Base-by-base conservation (phyloP, 2,113 vertebrate genomes). In the Stigmatopora argus region DNA sequence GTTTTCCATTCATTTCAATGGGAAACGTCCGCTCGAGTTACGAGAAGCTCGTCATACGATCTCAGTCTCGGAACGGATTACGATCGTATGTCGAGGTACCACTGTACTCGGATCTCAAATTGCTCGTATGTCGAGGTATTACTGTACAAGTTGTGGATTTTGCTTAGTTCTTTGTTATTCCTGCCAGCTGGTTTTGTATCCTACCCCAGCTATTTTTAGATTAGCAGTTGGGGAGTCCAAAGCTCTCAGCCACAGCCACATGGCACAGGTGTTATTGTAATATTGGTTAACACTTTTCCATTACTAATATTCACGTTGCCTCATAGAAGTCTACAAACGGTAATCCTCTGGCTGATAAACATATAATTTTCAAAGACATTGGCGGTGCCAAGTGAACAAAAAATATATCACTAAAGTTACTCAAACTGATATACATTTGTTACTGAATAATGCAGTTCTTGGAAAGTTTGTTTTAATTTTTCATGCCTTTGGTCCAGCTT, bases 161-260 rank as follows among this genome's bases (percentile, higher is more conserved):
- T 77, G 74, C 82, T 66, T 51, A 47, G 61, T 69, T 82, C 71
- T 80, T 79, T 82, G 81, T 86, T 80, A 73, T 75, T 73, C 61
- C 62, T 78, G 77, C 78, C 85, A 76, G 71, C 77, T 66, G 80
- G 82, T 77, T 76, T 76, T 72, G 70, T 72, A 68, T 64, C 65
- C 74, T 72, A 78, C 70, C 73, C 66, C 77, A 71, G 73, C 76
- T 75, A 89, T 89, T 87, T 88, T 89, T 91, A 88, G 85, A 83
- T 80, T 72, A 85, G 83, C 72, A 70, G 80, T 70, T 77, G 62
- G 72, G 67, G 79, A 85, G 74, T 77, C 53, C 56, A 83, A 47
- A 74, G 75, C 80, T 84, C 80, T 82, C 73, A 38, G 64, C 73
- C 67, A 77, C 68, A 65, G 75, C 68, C 71, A 70, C 58, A 73